Base-by-base conservation (phyloP, 2,797 vertebrate species). In the Myotis myotis region DNA sequence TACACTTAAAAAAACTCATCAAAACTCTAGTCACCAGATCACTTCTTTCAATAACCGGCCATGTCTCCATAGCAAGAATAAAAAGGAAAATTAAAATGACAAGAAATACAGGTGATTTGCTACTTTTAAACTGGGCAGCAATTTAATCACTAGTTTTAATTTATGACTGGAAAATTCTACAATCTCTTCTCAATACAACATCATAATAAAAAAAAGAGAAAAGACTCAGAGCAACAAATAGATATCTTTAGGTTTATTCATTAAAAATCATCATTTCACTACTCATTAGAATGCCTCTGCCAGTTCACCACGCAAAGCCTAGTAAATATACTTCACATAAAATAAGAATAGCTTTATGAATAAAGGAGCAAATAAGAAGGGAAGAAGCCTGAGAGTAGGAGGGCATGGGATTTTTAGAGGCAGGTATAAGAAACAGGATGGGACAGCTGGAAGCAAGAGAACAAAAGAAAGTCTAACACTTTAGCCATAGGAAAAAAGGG, bases 301-400 rank as follows among this genome's bases (percentile, higher is more conserved):
- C 22, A 70, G 60, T 62, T 94, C 17, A 83, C 25, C 38, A 95
- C 23, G 22, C 44, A 93, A 22, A 84, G 71, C 41, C 10, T 41
- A 64, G 20, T 55, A 89, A 41, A 91, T 81, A 87, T 38, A 64
- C 55, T 93, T 81, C 85, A 87, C 5, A 88, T 78, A 75, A 51
- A 88, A 53, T 60, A 93, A 70, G 36, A 93, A 70, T 44, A 81
- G 76, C 64, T 20, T 91, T 95, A 57, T 16, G 55, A 85, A 90
- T 23, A 72, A 84, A 96, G 55, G 60, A 89, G 38, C 81, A 91
- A 93, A 66, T 71, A 89, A 78, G 49, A 53, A 83, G 71, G 8
- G 36, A 71, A 88, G 28, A 95, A 80, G 49, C 41, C 51, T 36
- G 30, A 92, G 30, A 80, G 68, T 25, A 82, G 23, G 41, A 92